Conservation (phyloP, 1,140 invertebrate species). For the Drosophila azteca region DNA sequence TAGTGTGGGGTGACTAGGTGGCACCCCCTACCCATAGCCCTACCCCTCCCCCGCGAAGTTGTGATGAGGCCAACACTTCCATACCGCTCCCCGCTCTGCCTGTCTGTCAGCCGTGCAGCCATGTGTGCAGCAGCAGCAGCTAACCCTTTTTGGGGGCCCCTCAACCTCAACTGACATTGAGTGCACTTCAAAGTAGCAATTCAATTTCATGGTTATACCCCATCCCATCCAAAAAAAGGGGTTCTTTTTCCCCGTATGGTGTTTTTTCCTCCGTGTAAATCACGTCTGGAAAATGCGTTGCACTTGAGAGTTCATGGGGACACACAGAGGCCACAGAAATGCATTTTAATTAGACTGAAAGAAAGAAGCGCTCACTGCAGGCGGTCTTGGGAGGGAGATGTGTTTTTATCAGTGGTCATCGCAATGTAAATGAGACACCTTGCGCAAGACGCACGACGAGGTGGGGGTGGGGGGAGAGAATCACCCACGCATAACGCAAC, state of each 20-base stretch:
- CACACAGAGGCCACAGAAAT: constrained; percentile 15
- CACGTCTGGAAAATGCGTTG: constrained; percentile 64
- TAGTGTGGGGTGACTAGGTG: constrained; percentile 74
- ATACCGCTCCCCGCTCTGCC: background rate
- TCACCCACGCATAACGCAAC: constrained; percentile 63
- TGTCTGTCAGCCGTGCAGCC: constrained; percentile 71
- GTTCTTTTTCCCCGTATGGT: constrained; percentile 9
- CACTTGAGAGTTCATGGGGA: constrained; percentile 56
- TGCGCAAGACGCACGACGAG: constrained; percentile 17
- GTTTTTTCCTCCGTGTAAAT: constrained; percentile 45
- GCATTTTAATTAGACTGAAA: constrained; percentile 61
- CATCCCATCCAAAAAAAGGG: constrained; percentile 8
- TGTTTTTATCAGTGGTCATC: constrained; percentile 52
- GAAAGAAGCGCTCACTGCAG: constrained; percentile 24
- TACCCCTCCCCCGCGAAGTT: constrained; percentile 13
- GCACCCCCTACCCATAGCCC: constrained; percentile 21
- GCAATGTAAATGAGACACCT: constrained; percentile 44
- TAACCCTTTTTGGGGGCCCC: constrained; percentile 49
- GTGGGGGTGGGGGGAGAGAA: constrained; percentile 19
- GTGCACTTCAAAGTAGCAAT: constrained; percentile 82
- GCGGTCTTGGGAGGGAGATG: constrained; percentile 24
- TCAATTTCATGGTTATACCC: constrained; percentile 75
- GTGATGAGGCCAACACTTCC: constrained; percentile 41
- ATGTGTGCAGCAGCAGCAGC: constrained; percentile 55
- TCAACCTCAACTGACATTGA: constrained; percentile 60